Evolutionary conservation across 1,140 invertebrate species (phyloP), one percentile per base, ranked within the genome.

Genomic region (Ostrea denselamellosa): DNA sequence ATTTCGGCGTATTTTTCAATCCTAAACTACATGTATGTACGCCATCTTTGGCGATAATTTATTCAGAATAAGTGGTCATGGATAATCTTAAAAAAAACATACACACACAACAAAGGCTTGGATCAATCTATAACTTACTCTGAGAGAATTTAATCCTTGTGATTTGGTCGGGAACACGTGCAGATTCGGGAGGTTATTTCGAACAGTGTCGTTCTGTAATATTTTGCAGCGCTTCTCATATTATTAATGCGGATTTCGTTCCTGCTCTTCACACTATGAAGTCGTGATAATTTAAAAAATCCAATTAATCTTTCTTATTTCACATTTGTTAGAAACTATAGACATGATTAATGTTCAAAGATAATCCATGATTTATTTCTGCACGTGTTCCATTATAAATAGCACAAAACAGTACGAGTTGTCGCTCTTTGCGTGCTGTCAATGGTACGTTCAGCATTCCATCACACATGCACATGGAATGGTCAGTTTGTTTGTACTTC

Each of bases 231-330:
- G 9, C 68, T 34, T 28, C 9, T 14, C 22, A 34, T 12, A 77
- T 77, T 34, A 62, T 77, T 77, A 28, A 77, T 77, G 68, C 5
- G 68, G 28, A 28, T 77, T 25, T 9, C 10, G 68, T 34, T 77
- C 25, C 28, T 28, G 28, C 22, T 77, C 25, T 34, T 77, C 68
- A 34, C 68, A 25, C 22, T 25, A 77, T 34, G 68, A 28, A 14
- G 68, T 28, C 25, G 22, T 28, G 68, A 77, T 77, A 77, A 77
- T 28, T 77, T 77, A 77, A 25, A 28, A 28, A 34, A 77, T 77
- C 68, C 25, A 28, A 77, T 77, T 77, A 77, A 77, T 77, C 68
- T 77, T 77, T 28, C 68, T 77, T 62, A 62, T 62, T 62, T 62
- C 58, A 62, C 68, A 77, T 77, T 22, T 77, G 28, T 77, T 28